phyloP scores from a whole-genome alignment of 2,113 vertebrate genomes.

The Eublepharis macularius region DNA sequence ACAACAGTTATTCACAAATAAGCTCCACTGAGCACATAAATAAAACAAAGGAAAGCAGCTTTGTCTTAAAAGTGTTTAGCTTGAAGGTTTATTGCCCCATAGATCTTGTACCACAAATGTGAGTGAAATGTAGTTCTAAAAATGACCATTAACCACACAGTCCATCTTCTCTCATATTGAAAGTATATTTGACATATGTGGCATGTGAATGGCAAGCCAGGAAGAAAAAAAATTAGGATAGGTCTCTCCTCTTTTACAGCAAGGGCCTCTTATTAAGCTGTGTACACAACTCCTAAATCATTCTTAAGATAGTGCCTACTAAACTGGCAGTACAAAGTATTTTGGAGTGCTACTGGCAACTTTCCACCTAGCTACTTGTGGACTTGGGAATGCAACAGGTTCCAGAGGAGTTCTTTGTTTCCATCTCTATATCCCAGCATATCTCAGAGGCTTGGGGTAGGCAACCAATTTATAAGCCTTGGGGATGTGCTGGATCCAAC shows the following conservation, averaged over 20 bases:
- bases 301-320: background rate
- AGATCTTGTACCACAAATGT: background rate
- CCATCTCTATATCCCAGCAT: background rate
- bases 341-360: background rate
- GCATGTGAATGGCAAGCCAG: background rate
- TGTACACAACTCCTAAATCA: background rate
- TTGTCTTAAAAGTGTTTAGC: background rate
- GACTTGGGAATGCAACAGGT: background rate
- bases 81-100: background rate
- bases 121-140: background rate
- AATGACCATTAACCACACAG: background rate
- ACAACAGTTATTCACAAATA: background rate
- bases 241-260: background rate
- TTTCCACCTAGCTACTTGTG: background rate
- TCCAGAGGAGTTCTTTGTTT: background rate
- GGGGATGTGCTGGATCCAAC: too few species aligned
- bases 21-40: background rate
- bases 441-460: background rate
- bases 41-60: background rate
- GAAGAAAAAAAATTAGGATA: background rate
- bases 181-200: background rate
- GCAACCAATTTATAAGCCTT: background rate
- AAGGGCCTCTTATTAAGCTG: background rate
- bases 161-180: background rate
- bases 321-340: slow-evolving; percentile 5